phyloP scores from a whole-genome alignment of 2,113 vertebrate genomes.

The Rousettus leschenaultii region DNA sequence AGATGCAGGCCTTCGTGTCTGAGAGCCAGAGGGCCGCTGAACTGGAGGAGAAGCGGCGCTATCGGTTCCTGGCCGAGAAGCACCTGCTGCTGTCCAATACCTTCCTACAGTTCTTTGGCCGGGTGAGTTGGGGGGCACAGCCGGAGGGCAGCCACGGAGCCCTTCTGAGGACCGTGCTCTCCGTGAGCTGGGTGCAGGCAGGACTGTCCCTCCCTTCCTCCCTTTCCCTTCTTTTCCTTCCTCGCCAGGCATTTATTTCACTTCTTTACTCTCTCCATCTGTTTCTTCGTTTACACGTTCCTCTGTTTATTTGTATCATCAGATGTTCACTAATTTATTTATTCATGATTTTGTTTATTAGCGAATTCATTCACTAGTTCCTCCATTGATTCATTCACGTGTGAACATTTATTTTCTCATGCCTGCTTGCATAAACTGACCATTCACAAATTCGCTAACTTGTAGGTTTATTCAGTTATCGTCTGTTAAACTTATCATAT shows the following conservation, averaged over 20 bases:
- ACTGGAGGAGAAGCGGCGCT: slow-evolving; percentile 93
- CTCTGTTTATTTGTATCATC: not conserved
- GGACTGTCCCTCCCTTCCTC: not conserved
- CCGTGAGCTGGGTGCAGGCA: fast-evolving
- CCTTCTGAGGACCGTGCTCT: not conserved
- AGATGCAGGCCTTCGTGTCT: slow-evolving; percentile 88
- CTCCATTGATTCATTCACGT: not conserved
- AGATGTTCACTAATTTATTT: not conserved
- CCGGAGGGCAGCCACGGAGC: not conserved
- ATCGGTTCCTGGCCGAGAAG: slow-evolving; percentile 96
- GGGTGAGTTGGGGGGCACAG: slow-evolving; percentile 69
- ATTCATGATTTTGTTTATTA: not conserved
- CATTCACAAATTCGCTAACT: not conserved
- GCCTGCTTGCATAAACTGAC: not conserved
- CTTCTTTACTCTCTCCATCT: not conserved
- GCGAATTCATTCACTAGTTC: not conserved
- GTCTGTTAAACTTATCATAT: not conserved
- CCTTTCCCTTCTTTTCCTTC: not conserved
- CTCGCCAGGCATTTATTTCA: not conserved
- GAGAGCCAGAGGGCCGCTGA: slow-evolving; percentile 89
- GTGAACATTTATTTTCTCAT: not conserved
- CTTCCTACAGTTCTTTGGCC: slow-evolving; percentile 83
- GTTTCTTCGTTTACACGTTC: not conserved
- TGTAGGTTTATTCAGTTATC: not conserved
- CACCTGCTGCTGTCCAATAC: slow-evolving; percentile 87